phyloP scores from a whole-genome alignment of 2,888 invertebrate species.

The Drosophila diplacantha region DNA sequence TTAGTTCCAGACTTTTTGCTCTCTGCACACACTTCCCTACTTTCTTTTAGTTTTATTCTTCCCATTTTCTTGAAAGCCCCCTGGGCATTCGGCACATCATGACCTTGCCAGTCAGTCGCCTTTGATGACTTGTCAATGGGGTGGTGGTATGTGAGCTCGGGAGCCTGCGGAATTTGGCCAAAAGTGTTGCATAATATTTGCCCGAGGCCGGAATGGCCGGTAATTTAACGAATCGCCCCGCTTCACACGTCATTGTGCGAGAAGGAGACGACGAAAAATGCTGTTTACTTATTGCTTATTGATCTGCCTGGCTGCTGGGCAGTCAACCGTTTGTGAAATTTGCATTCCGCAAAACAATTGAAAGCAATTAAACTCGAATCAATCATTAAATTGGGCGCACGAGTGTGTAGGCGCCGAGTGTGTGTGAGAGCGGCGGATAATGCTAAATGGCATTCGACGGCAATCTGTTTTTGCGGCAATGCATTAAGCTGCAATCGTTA shows the following conservation, averaged over 20 bases:
- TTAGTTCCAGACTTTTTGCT: not conserved
- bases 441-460: constrained; percentile 40
- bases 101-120: constrained; percentile 55
- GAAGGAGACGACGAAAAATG: constrained; percentile 4
- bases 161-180: constrained; percentile 46
- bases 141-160: not conserved
- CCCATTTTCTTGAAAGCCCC: constrained; percentile 52
- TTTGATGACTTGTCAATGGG: constrained; percentile 70
- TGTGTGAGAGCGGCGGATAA: constrained; percentile 18
- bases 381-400: constrained; percentile 37
- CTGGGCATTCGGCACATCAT: constrained; percentile 64
- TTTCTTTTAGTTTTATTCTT: constrained; percentile 47
- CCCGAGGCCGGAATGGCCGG: constrained; percentile 46
- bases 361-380: constrained; percentile 64
- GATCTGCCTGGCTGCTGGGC: constrained; percentile 9
- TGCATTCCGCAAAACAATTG: constrained; percentile 52
- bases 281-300: constrained; percentile 22
- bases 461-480: constrained; percentile 48
- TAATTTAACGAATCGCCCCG: constrained; percentile 47
- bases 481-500: constrained; percentile 42
- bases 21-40: constrained; percentile 30
- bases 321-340: constrained; percentile 28
- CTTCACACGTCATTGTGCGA: constrained; percentile 27
- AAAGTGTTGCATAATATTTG: constrained; percentile 71
- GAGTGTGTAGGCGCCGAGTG: not conserved